Percentiles rank a stretch among this genome's conserved stretches.
Conservation (phyloP, 2,888 invertebrate genomes). For the Pyrochroa serraticornis region DNA sequence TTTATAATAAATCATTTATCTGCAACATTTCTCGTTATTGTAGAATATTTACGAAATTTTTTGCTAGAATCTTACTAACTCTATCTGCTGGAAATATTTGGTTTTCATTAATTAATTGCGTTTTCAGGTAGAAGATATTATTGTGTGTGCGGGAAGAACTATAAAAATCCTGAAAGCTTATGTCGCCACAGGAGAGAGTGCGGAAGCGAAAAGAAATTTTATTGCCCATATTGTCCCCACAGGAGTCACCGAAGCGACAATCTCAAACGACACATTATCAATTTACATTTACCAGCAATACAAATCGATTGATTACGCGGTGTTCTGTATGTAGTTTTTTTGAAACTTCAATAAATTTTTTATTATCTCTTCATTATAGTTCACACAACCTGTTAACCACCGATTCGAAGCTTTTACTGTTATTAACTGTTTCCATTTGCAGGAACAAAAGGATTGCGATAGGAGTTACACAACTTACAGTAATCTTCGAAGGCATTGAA, state of each 20-base stretch:
- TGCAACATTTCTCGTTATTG: neutral
- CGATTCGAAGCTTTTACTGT: too few relatives aligned
- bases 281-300: slow-evolving; percentile 7
- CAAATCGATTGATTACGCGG: neutral
- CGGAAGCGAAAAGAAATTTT: slow-evolving; percentile 38
- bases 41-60: too few relatives aligned
- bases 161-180: slow-evolving; percentile 42
- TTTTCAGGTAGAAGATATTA: slow-evolving; percentile 16
- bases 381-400: too few relatives aligned
- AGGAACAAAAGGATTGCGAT: slow-evolving; percentile 22
- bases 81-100: too few relatives aligned
- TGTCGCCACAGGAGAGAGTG: slow-evolving; percentile 41
- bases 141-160: slow-evolving; percentile 40
- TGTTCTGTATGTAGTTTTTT: neutral
- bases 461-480: slow-evolving; percentile 35
- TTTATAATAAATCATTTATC: neutral
- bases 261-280: slow-evolving; percentile 20
- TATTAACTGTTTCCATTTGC: slow-evolving; percentile 8
- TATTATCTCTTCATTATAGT: neutral
- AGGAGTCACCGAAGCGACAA: slow-evolving; percentile 28
- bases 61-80: too few relatives aligned
- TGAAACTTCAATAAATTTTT: neutral
- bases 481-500: slow-evolving; percentile 38
- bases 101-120: neutral
- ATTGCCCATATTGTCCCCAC: slow-evolving; percentile 36